Conservation (phyloP, 92 coral and sea anemone species). For the Phymanthus crucifer region DNA sequence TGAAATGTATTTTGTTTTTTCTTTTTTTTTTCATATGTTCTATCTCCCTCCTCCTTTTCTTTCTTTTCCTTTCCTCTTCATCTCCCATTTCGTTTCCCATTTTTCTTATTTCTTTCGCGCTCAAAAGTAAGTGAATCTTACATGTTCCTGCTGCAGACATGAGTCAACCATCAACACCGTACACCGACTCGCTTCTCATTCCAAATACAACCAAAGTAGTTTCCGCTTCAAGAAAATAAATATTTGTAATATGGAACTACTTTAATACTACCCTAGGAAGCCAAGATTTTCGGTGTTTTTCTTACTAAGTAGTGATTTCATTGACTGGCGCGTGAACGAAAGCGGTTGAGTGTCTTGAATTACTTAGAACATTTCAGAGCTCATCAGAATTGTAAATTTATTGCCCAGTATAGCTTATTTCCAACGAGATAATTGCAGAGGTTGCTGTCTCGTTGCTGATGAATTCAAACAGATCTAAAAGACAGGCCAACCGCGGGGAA, state of each 20-base stretch:
- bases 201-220: neutral
- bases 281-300: conserved; percentile 7
- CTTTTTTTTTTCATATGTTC: neutral
- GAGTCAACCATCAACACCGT: neutral
- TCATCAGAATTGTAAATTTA: conserved; percentile 68
- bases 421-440: conserved; percentile 6
- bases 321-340: conserved; percentile 1
- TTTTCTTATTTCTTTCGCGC: neutral
- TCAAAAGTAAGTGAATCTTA: neutral
- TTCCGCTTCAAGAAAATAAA: conserved; percentile 15
- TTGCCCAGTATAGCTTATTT: neutral
- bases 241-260: neutral
- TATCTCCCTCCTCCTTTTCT: neutral
- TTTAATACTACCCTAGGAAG: neutral
- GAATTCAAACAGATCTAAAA: neutral
- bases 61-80: neutral
- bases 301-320: neutral
- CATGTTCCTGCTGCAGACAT: neutral
- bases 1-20: neutral
- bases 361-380: conserved; percentile 6
- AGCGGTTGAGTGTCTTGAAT: conserved; percentile 10
- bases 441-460: neutral
- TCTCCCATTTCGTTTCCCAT: neutral
- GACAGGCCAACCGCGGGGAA: neutral
- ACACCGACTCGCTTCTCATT: neutral